Evolutionary conservation across 2,888 invertebrate genomes (phyloP).

Genomic region (Amorpha juglandis): DNA sequence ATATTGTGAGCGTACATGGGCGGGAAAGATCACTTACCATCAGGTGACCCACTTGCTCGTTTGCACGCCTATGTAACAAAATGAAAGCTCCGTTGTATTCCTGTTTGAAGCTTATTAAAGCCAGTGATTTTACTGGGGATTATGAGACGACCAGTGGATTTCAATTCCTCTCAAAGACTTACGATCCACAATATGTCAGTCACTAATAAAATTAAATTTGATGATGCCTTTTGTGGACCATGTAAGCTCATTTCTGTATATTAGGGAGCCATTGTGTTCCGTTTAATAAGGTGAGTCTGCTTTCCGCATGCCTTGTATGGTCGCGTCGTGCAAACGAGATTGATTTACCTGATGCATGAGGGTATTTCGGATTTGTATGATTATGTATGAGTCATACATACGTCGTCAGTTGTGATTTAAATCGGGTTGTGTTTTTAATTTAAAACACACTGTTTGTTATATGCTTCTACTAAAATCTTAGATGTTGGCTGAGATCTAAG

Average conservation of each 20-base stretch:
- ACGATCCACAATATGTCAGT: constrained; percentile 1
- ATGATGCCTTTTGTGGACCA: constrained; percentile 25
- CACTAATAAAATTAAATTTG: constrained; percentile 22
- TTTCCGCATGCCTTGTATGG: constrained; percentile 61
- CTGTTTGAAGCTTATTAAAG: too few relatives aligned
- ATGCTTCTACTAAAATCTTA: too few relatives aligned
- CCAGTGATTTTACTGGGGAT: too few relatives aligned
- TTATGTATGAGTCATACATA: constrained; percentile 18
- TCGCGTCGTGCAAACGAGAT: constrained; percentile 55
- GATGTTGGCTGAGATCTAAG: too few relatives aligned
- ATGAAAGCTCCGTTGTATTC: too few relatives aligned
- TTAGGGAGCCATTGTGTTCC: constrained; percentile 57
- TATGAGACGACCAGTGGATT: neutral
- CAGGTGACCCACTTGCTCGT: too few relatives aligned
- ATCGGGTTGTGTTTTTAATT: neutral
- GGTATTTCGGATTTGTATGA: constrained; percentile 20
- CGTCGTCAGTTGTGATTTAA: neutral
- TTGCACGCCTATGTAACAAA: too few relatives aligned
- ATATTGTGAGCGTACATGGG: too few relatives aligned
- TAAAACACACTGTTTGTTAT: neutral
- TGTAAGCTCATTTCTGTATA: constrained; percentile 29
- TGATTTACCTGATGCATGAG: constrained; percentile 58
- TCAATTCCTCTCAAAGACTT: neutral
- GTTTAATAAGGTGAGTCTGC: constrained; percentile 62
- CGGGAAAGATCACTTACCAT: neutral